phyloP scores from a whole-genome alignment of 2,797 vertebrate species.

The Phaenicophaeus curvirostris region DNA sequence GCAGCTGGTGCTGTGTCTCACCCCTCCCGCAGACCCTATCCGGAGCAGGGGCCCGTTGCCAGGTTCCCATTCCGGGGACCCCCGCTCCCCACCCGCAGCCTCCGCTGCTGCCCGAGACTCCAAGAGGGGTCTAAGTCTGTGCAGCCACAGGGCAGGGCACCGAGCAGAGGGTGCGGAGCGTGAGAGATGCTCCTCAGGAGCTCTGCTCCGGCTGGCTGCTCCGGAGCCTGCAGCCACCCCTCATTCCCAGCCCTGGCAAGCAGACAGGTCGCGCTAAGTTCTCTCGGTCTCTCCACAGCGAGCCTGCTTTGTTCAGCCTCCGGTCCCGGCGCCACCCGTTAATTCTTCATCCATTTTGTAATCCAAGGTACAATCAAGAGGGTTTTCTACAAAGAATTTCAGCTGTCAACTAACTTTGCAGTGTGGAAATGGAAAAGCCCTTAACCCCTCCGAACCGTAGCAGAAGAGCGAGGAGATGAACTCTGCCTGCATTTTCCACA shows the following conservation, averaged over 20 bases:
- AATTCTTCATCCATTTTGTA: neutral
- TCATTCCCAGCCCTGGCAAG: neutral
- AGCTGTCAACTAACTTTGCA: neutral
- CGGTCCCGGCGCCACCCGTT: neutral
- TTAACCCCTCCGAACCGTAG: neutral
- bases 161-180: fast-evolving
- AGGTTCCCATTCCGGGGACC: too few relatives aligned
- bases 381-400: neutral
- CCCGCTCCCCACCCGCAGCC: too few relatives aligned
- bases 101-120: neutral
- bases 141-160: neutral
- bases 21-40: neutral
- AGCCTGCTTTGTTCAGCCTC: neutral
- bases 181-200: neutral
- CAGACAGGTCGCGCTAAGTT: too few relatives aligned
- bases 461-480: neutral
- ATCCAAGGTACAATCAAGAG: neutral
- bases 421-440: neutral
- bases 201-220: neutral
- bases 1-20: neutral
- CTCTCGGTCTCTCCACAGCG: neutral
- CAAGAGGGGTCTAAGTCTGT: neutral
- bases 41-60: neutral
- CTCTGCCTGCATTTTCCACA: neutral
- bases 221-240: neutral